Base-by-base conservation (phyloP, 2,113 vertebrate genomes). In the Zosterops hypoxanthus region DNA sequence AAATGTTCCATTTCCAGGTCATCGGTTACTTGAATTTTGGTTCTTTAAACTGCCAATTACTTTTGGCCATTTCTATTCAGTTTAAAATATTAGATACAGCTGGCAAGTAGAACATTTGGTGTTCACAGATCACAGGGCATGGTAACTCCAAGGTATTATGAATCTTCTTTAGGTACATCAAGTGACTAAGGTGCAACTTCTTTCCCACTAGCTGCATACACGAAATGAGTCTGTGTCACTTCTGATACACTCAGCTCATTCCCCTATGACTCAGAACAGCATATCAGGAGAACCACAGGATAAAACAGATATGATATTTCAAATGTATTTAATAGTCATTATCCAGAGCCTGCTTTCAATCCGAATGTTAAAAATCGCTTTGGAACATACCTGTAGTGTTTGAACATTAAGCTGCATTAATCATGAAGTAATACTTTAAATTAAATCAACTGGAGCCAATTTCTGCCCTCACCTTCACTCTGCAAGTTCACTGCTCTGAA, bases 31-130 rank as follows among this genome's bases (percentile, higher is more conserved):
- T 82, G 94, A 97, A 97, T 96, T 97, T 96, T 97, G 88, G 77
- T 96, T 97, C 94, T 97, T 96, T 88, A 97, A 98, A 95, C 96
- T 98, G 90, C 92, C 87, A 97, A 94, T 94, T 98, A 96, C 93
- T 78, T 65, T 93, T 90, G 97, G 91, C 76, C 86, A 91, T 93
- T 96, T 97, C 92, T 95, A 77, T 94, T 92, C 52, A 91, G 91
- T 96, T 96, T 96, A 86, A 78, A 86, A 34, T 29, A 36, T 34
- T 80, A 72, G 49, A 64, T 36, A 26, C 36, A 71, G 34, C 33
- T 79, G 73, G 50, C 49, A 89, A 63, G 57, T 80, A 80, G 73
- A 89, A 89, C 49, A 64, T 66, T 75, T 4, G 3, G 29, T 69
- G 83, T 64, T 83, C 86, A 84, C 34, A 77, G 61, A 88, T 44